Percentiles rank a stretch among this genome's conserved stretches.
Conservation (phyloP, 2,113 vertebrate genomes). For the Crypturellus undulatus region DNA sequence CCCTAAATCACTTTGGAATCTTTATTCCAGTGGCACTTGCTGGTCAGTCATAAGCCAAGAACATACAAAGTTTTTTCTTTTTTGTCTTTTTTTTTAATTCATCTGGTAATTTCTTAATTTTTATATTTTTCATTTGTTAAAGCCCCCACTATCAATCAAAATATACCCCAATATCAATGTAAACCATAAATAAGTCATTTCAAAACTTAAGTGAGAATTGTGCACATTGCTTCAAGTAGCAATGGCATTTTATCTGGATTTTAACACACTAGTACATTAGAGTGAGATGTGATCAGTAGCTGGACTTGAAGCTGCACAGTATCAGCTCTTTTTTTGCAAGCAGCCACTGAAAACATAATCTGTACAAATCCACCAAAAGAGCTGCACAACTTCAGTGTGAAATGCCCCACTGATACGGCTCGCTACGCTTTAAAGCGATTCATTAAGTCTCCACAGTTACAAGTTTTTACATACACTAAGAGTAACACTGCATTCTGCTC, state of each 20-base stretch:
- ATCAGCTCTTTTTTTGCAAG: neutral
- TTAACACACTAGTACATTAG: neutral
- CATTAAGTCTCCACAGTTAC: neutral
- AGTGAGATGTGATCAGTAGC: neutral
- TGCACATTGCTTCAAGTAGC: neutral
- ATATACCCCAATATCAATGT: neutral
- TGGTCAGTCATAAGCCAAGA: neutral
- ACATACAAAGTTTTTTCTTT: neutral
- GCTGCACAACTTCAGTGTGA: neutral
- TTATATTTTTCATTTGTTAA: neutral
- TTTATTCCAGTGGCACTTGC: neutral
- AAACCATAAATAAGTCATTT: neutral
- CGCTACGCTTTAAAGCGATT: neutral
- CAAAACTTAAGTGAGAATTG: neutral
- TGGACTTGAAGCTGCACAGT: neutral
- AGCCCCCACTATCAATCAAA: neutral
- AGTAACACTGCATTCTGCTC: slow-evolving; percentile 1
- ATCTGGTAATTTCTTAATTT: neutral
- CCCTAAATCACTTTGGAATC: neutral
- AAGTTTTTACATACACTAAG: slow-evolving; percentile 13
- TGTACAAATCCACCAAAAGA: slow-evolving; percentile 9
- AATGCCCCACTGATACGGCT: neutral
- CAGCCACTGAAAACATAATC: slow-evolving; percentile 24
- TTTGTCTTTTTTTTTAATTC: neutral
- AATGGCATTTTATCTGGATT: neutral